These are phyloP conservation scores for Himalopsyche tibetana DNA, from an alignment of 2,888 invertebrate species.

Conservation along the genomic window DNA sequence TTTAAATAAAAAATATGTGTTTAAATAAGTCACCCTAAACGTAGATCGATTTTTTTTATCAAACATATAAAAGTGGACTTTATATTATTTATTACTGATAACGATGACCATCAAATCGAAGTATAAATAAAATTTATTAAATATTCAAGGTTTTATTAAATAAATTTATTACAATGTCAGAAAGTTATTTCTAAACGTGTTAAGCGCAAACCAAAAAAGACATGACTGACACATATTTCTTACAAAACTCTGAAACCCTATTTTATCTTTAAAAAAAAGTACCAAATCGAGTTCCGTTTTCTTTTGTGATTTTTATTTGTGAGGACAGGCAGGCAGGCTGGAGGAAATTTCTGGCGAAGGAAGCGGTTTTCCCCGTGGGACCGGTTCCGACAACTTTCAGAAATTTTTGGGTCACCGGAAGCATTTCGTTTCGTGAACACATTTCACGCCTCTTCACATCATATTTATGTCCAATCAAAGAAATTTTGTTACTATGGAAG, in stretches of 20 bases:
- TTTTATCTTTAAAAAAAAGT: constrained; percentile 1
- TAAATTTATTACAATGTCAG: too few relatives aligned
- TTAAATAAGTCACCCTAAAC: too few relatives aligned
- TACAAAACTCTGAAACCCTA: background rate
- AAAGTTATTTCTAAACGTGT: background rate
- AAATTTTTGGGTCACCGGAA: constrained; percentile 23
- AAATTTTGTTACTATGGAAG: background rate
- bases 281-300: constrained; percentile 27
- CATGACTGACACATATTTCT: background rate
- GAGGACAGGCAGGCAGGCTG: background rate
- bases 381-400: background rate
- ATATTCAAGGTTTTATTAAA: too few relatives aligned
- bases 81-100: too few relatives aligned
- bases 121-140: too few relatives aligned
- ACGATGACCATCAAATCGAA: too few relatives aligned
- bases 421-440: constrained; percentile 5
- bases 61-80: too few relatives aligned
- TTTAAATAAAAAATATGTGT: too few relatives aligned
- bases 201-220: background rate
- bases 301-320: constrained; percentile 29
- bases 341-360: background rate
- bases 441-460: constrained; percentile 10
- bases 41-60: too few relatives aligned
- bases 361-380: constrained; percentile 7
- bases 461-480: constrained; percentile 31